Percentiles rank a stretch among this genome's conserved stretches.
phyloP scores from a whole-genome alignment of 1,140 invertebrate genomes.

The Brachionus rotundiformis region DNA sequence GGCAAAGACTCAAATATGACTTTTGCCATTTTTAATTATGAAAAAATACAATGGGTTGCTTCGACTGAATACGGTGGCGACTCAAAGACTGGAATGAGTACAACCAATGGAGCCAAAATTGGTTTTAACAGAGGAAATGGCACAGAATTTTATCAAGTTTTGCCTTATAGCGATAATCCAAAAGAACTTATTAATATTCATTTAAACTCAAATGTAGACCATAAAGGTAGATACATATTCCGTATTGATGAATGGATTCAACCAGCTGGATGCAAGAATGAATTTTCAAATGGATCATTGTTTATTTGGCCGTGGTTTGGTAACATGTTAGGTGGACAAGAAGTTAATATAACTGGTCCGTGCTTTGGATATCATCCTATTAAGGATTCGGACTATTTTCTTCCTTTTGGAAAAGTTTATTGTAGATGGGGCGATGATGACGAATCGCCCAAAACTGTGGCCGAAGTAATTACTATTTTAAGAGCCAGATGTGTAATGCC shows the following conservation, averaged over 20 bases:
- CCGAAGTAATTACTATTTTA: slow-evolving; percentile 41
- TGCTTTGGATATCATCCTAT: slow-evolving; percentile 69
- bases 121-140: slow-evolving; percentile 94
- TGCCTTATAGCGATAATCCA: slow-evolving; percentile 56
- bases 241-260: slow-evolving; percentile 90
- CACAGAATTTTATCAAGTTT: slow-evolving; percentile 72
- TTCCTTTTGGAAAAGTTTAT: slow-evolving; percentile 45
- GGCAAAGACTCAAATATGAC: slow-evolving; percentile 81
- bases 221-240: slow-evolving; percentile 86
- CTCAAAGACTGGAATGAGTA: slow-evolving; percentile 34
- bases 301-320: slow-evolving; percentile 88
- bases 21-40: slow-evolving; percentile 89
- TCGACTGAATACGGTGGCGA: slow-evolving; percentile 72
- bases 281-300: slow-evolving; percentile 66
- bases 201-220: slow-evolving; percentile 76
- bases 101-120: slow-evolving; percentile 65
- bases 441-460: slow-evolving; percentile 23
- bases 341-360: slow-evolving; percentile 90
- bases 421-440: slow-evolving; percentile 45
- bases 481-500: slow-evolving; percentile 51
- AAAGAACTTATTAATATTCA: slow-evolving; percentile 51
- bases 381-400: slow-evolving; percentile 36
- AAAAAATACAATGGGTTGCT: slow-evolving; percentile 81
- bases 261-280: slow-evolving; percentile 75
- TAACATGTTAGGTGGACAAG: slow-evolving; percentile 89